Conservation (phyloP, 1,140 invertebrate species). For the Drosophila mayri region DNA sequence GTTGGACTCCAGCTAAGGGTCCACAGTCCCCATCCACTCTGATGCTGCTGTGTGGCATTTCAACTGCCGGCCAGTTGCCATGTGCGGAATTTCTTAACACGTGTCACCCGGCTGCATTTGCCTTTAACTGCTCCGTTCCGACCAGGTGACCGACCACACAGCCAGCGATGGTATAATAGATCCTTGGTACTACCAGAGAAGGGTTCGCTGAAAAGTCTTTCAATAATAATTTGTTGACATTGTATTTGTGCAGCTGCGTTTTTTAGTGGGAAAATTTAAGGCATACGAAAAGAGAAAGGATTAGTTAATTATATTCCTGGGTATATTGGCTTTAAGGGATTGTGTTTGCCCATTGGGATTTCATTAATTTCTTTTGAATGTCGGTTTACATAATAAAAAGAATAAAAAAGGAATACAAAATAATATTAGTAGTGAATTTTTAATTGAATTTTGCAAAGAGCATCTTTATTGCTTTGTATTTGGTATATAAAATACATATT, state of each 20-base stretch:
- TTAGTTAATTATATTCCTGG: neutral
- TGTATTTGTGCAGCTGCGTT: neutral
- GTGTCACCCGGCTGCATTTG: slow-evolving; percentile 70
- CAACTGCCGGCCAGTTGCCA: slow-evolving; percentile 60
- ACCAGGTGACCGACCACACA: slow-evolving; percentile 8
- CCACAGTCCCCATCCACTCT: slow-evolving; percentile 3
- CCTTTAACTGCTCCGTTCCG: slow-evolving; percentile 22
- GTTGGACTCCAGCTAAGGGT: neutral
- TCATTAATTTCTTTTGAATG: neutral
- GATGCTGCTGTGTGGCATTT: slow-evolving; percentile 74
- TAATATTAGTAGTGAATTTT: too few relatives aligned
- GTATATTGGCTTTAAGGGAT: neutral
- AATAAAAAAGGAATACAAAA: too few relatives aligned
- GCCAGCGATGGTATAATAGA: slow-evolving; percentile 33
- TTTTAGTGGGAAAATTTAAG: neutral
- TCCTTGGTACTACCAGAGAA: neutral
- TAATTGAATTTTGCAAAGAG: neutral
- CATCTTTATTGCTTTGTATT: neutral
- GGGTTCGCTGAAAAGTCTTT: slow-evolving; percentile 3
- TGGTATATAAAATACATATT: too few relatives aligned
- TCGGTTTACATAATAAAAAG: neutral
- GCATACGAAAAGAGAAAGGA: slow-evolving; percentile 4
- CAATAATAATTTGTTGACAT: slow-evolving; percentile 18
- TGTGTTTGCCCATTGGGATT: neutral
- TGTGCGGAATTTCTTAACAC: slow-evolving; percentile 78